These are phyloP conservation scores for Uropsilus gracilis DNA, from an alignment of 2,113 vertebrate genomes.

Conservation along the genomic window DNA sequence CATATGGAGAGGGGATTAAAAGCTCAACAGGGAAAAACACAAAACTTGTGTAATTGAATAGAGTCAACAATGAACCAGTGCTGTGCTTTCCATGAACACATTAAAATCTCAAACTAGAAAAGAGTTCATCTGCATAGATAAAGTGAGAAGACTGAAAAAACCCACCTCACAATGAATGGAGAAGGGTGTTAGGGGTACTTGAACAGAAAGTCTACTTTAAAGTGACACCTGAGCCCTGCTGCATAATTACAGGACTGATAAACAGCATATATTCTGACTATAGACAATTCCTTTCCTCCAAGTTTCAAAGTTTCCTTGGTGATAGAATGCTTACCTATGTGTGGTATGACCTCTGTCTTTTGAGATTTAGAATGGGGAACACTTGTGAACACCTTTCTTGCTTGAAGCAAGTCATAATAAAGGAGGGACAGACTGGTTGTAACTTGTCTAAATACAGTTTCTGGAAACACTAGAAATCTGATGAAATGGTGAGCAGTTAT, in stretches of 20 bases:
- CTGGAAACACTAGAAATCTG: neutral
- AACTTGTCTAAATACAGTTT: neutral
- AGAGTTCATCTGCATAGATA: neutral
- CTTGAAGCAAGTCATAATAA: neutral
- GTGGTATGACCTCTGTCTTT: neutral
- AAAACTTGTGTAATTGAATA: neutral
- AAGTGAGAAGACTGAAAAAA: neutral
- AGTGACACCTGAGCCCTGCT: neutral
- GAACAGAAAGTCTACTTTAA: neutral
- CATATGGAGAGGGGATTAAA: neutral
- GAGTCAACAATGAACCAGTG: neutral
- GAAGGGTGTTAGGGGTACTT: neutral
- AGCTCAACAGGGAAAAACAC: neutral
- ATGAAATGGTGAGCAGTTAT: neutral
- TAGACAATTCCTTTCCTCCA: neutral
- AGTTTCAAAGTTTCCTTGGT: neutral
- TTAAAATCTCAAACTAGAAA: conserved; percentile 34
- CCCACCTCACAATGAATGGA: neutral
- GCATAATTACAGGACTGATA: neutral
- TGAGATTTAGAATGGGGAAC: conserved; percentile 6
- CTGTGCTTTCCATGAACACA: neutral
- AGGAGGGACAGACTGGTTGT: neutral
- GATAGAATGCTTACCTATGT: neutral
- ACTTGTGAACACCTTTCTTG: neutral
- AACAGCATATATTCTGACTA: neutral